A percentile compares a stretch with the other conserved stretches of the same genome.
phyloP scores from a whole-genome alignment of 1,140 invertebrate genomes.

The Neodiprion virginianus region DNA sequence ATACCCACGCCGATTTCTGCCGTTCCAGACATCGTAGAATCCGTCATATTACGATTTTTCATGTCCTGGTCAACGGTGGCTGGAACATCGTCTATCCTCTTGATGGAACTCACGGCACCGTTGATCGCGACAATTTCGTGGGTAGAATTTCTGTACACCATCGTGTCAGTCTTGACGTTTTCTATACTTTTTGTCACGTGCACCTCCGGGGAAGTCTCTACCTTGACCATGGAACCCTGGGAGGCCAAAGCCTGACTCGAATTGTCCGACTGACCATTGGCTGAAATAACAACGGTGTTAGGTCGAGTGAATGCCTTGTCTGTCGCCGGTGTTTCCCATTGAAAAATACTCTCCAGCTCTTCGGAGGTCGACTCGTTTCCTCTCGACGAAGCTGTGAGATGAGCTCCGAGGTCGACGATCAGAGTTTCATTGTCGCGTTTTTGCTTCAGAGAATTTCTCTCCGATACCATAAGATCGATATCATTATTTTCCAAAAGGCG shows the following conservation, averaged over 20 bases:
- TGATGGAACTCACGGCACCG: not conserved
- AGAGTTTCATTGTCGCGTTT: not conserved
- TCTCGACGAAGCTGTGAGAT: not conserved
- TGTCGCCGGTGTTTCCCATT: not conserved
- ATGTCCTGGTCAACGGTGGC: not conserved
- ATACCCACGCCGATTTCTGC: not conserved
- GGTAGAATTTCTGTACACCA: constrained; percentile 23
- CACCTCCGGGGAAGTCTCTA: not conserved
- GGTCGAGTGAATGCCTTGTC: not conserved
- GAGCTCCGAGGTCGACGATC: not conserved
- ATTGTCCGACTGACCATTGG: not conserved
- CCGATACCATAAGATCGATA: not conserved
- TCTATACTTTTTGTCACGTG: not conserved
- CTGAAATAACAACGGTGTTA: not conserved
- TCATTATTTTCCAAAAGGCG: not conserved
- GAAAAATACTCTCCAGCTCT: not conserved
- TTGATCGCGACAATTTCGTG: constrained; percentile 7
- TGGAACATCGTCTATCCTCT: not conserved
- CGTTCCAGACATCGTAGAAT: not conserved
- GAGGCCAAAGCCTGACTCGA: not conserved
- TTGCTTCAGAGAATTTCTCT: not conserved
- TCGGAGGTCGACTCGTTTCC: not conserved
- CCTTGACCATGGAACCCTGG: not conserved
- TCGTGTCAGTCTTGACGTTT: not conserved
- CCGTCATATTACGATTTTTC: not conserved